Evolutionary conservation across 2,888 invertebrate species (phyloP).

Genomic region (Congeria kusceri): DNA sequence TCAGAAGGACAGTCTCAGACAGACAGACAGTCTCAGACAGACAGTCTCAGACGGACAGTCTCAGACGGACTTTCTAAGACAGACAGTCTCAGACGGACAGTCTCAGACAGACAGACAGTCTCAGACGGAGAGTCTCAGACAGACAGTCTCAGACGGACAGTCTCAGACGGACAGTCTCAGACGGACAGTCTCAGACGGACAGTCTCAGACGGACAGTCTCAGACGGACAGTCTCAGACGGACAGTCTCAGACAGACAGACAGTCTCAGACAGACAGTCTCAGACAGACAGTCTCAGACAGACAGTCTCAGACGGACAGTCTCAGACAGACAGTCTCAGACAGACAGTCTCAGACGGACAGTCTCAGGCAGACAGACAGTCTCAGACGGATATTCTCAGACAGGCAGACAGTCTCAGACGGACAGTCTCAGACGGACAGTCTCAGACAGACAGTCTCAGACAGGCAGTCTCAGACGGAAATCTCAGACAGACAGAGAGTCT

Average conservation of each 20-base stretch:
- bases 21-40: neutral
- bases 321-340: neutral
- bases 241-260: neutral
- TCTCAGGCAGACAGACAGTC: no score
- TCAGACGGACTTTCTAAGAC: neutral
- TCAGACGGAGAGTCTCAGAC: no score
- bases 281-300: neutral
- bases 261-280: neutral
- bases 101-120: neutral
- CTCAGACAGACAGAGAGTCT: neutral
- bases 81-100: no score
- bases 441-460: neutral
- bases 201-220: neutral
- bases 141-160: neutral
- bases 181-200: neutral
- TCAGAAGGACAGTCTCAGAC: no score
- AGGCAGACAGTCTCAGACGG: neutral
- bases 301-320: neutral
- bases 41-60: neutral
- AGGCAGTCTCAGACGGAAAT: no score
- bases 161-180: neutral
- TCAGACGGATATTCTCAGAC: no score
- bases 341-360: conserved; percentile 1
- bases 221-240: neutral
- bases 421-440: neutral